These are phyloP conservation scores for Drosophila cognata DNA, from an alignment of 2,888 invertebrate species.

Conservation along the genomic window DNA sequence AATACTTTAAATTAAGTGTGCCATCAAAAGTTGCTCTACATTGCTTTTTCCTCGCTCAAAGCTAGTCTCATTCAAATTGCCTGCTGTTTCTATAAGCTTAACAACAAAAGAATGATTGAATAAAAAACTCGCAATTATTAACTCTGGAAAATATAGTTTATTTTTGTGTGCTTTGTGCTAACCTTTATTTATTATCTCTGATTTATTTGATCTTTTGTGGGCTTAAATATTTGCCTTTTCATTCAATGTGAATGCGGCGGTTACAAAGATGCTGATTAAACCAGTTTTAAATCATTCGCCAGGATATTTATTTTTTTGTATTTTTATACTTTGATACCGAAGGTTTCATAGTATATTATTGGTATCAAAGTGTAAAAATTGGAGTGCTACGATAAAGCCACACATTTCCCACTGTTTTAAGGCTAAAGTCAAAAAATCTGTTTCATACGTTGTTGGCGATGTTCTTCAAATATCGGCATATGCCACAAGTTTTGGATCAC, in stretches of 20 bases:
- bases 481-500: too few species aligned
- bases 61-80: not conserved
- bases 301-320: conserved; percentile 23
- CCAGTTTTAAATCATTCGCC: conserved; percentile 26
- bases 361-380: too few species aligned
- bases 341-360: not conserved
- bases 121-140: not conserved
- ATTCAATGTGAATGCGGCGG: not conserved
- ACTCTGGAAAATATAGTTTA: not conserved
- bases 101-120: not conserved
- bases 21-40: not conserved
- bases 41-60: not conserved
- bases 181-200: not conserved
- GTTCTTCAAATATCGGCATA: too few species aligned
- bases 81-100: not conserved
- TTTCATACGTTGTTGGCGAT: not conserved
- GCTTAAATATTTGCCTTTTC: not conserved
- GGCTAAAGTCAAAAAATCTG: not conserved
- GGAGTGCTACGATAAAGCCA: not conserved
- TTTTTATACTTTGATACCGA: not conserved
- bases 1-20: not conserved
- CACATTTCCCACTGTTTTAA: too few species aligned
- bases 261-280: conserved; percentile 40
- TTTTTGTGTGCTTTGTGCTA: not conserved
- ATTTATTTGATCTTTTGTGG: not conserved